These are phyloP conservation scores for Pterocles burchelli DNA, from an alignment of 2,113 vertebrate species.

Conservation along the genomic window DNA sequence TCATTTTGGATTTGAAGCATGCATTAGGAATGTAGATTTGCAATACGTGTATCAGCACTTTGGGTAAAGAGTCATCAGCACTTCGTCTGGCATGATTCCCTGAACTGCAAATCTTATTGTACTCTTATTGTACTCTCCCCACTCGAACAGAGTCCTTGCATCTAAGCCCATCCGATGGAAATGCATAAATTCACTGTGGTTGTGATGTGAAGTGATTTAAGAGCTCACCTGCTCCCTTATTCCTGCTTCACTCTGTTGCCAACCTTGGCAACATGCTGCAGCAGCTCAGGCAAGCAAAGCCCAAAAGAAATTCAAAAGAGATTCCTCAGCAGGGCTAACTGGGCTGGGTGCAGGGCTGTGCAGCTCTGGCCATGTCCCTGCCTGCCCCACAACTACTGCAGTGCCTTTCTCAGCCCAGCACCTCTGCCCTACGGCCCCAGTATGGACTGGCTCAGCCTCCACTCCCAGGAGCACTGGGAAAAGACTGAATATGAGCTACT, in stretches of 20 bases:
- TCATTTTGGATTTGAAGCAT: not conserved
- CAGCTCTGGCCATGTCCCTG: no score
- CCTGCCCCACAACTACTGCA: no score
- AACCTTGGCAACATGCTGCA: not conserved
- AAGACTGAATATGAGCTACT: not conserved
- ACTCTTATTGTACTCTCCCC: not conserved
- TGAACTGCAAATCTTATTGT: not conserved
- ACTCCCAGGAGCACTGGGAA: not conserved
- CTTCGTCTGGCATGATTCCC: not conserved
- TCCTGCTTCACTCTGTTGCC: not conserved
- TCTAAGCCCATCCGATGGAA: not conserved
- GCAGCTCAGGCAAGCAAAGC: not conserved
- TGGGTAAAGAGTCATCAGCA: not conserved
- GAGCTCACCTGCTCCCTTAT: not conserved
- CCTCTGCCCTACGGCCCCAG: rapidly evolving
- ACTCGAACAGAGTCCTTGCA: not conserved
- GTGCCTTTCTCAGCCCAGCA: no score
- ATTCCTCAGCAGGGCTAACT: not conserved
- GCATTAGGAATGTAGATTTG: not conserved
- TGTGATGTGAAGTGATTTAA: not conserved
- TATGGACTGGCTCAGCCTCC: not conserved
- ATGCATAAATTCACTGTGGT: not conserved
- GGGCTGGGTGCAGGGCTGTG: not conserved
- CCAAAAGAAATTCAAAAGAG: not conserved
- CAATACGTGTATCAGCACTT: not conserved